Conservation (phyloP, 2,888 invertebrate genomes). For the Dusona sp. region DNA sequence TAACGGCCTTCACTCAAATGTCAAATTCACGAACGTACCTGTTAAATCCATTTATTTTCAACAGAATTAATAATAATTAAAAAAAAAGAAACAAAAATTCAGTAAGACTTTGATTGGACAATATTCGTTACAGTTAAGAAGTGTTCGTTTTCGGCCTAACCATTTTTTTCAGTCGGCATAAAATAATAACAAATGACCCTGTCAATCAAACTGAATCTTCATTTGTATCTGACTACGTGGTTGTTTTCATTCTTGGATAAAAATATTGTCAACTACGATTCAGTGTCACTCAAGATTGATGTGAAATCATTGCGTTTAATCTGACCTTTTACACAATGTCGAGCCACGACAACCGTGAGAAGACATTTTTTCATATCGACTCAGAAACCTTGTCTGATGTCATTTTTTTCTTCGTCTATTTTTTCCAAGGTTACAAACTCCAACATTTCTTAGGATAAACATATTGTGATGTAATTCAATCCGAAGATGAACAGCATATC, state of each 20-base stretch:
- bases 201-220: slow-evolving; percentile 59
- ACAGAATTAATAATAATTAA: not conserved
- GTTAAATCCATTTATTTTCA: not conserved
- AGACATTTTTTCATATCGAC: slow-evolving; percentile 25
- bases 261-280: slow-evolving; percentile 35
- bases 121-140: not conserved
- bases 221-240: slow-evolving; percentile 24
- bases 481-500: no score
- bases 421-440: not conserved
- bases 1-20: slow-evolving; percentile 23
- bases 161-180: slow-evolving; percentile 26
- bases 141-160: slow-evolving; percentile 26
- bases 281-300: slow-evolving; percentile 30
- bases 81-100: not conserved
- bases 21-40: slow-evolving; percentile 7
- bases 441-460: not conserved
- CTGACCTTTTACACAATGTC: slow-evolving; percentile 54
- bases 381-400: not conserved
- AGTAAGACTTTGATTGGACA: not conserved
- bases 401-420: not conserved
- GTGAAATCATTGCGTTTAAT: slow-evolving; percentile 40
- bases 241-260: slow-evolving; percentile 38
- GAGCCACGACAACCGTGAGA: slow-evolving; percentile 29
- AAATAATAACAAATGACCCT: slow-evolving; percentile 31
- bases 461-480: not conserved